Percentiles rank a stretch among this genome's conserved stretches.
These are phyloP conservation scores for Callopanchax toddi DNA, from an alignment of 2,113 vertebrate genomes.

Conservation along the genomic window DNA sequence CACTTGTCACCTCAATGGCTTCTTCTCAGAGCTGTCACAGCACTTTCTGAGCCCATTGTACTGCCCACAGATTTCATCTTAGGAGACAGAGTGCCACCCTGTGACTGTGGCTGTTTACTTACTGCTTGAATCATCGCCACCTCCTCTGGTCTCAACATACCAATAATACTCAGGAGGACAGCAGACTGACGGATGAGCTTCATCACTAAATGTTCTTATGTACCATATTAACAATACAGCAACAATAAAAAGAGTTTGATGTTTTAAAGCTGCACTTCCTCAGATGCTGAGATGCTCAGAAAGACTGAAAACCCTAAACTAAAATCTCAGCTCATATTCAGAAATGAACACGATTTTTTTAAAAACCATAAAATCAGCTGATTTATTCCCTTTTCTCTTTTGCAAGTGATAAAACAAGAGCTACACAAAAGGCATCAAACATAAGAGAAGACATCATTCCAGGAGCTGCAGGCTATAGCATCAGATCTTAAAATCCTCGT, in stretches of 20 bases:
- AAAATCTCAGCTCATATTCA: no score
- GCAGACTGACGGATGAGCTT: background rate
- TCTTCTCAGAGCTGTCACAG: constrained; percentile 44
- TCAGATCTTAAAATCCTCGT: background rate
- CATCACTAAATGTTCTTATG: background rate
- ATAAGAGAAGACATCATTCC: background rate
- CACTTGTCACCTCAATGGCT: constrained; percentile 51
- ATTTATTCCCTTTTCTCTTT: background rate
- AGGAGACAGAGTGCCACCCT: background rate
- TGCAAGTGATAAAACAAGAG: background rate
- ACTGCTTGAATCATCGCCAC: constrained; percentile 11
- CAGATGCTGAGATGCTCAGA: no score
- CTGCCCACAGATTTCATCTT: constrained; percentile 20
- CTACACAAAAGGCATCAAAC: background rate
- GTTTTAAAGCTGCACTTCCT: no score
- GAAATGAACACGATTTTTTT: no score
- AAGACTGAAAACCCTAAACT: no score
- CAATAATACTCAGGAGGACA: background rate
- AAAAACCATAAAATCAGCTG: no score
- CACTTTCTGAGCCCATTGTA: constrained; percentile 12
- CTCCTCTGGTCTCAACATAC: background rate
- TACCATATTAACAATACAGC: background rate
- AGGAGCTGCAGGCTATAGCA: background rate
- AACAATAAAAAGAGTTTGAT: background rate
- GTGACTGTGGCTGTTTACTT: constrained; percentile 33